These are phyloP conservation scores for Chlamydotis undulata DNA, from an alignment of 2,113 vertebrate genomes.

Conservation along the genomic window DNA sequence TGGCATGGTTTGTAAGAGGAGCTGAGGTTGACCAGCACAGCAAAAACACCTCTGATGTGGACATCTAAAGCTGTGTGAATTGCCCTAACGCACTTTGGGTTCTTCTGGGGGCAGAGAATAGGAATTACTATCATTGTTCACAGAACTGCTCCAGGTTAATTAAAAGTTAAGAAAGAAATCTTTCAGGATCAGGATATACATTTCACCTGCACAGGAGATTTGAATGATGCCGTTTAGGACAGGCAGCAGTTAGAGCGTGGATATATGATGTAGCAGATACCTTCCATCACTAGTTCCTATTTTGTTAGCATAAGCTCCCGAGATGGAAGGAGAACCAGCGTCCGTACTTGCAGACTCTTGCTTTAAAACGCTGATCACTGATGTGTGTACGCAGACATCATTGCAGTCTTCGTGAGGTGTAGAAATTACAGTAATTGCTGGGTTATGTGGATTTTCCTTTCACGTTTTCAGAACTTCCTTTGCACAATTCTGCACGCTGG, in stretches of 20 bases:
- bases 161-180: neutral
- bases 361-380: neutral
- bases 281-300: neutral
- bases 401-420: neutral
- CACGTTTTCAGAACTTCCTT: neutral
- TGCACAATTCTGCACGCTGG: neutral
- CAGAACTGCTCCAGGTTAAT: neutral
- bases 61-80: neutral
- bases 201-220: neutral
- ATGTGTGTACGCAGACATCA: neutral
- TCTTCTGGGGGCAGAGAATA: neutral
- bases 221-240: neutral
- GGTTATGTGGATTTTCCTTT: neutral
- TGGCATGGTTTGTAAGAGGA: neutral
- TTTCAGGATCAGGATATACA: neutral
- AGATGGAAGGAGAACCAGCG: neutral
- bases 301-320: neutral
- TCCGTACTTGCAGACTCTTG: rapidly evolving
- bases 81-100: neutral
- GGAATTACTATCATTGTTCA: neutral
- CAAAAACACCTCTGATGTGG: neutral
- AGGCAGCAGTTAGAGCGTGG: neutral
- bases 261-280: neutral
- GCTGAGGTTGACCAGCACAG: neutral
- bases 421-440: neutral